Conservation (phyloP, 2,888 invertebrate genomes). For the Lochmaea capreae region DNA sequence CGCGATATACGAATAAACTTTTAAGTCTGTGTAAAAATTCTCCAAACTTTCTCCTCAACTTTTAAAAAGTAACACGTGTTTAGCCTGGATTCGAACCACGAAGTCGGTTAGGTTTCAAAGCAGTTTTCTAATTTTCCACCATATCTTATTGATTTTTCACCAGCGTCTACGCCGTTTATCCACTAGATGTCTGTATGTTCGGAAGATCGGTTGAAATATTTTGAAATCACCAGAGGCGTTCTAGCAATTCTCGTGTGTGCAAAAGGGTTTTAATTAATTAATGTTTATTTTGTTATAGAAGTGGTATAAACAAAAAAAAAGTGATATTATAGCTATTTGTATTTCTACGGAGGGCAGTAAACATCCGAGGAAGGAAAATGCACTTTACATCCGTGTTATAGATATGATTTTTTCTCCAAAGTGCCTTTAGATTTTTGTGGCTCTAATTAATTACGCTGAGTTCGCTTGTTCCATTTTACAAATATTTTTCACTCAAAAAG, state of each 20-base stretch:
- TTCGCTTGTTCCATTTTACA: too few species aligned
- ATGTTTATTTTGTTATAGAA: background rate
- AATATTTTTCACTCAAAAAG: too few species aligned
- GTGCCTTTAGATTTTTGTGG: too few species aligned
- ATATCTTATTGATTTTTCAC: slow-evolving; percentile 23
- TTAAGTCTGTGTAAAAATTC: too few species aligned
- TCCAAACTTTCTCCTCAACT: background rate
- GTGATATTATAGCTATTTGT: too few species aligned
- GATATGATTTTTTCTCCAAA: background rate
- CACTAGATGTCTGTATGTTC: slow-evolving; percentile 17
- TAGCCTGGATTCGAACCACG: slow-evolving; percentile 19
- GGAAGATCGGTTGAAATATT: background rate
- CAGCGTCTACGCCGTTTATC: background rate
- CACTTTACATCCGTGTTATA: too few species aligned
- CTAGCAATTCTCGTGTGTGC: background rate
- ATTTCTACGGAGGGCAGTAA: too few species aligned
- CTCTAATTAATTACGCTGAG: too few species aligned
- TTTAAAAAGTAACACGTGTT: background rate
- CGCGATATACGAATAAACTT: too few species aligned
- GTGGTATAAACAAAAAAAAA: too few species aligned
- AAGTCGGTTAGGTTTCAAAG: background rate
- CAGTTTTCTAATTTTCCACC: slow-evolving; percentile 25
- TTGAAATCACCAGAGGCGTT: background rate
- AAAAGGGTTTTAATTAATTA: background rate
- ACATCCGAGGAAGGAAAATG: too few species aligned